Evolutionary conservation across 1,140 invertebrate genomes (phyloP), one percentile per base, ranked within the genome.

Genomic region (Halictus rubicundus): DNA sequence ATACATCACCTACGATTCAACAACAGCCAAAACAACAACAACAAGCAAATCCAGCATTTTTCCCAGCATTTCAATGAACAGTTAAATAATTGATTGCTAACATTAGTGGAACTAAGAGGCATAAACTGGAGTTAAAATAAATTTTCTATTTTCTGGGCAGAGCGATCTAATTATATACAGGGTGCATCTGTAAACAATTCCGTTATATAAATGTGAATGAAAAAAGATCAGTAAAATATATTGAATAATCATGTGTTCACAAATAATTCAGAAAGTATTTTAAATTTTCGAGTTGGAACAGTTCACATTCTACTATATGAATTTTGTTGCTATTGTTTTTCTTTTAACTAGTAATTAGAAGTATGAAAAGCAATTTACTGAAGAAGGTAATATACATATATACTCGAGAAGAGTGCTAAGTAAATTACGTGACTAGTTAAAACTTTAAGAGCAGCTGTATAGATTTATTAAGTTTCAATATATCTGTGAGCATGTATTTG

Each of bases 1-100:
- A 90, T 23, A 71, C 87, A 65, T 83, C 85, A 46, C 78, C 91
- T 61, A 80, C 87, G 70, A 75, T 88, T 72, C 90, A 90, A 78
- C 68, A 84, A 27, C 81, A 83, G 61, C 77, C 81, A 16, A 88
- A 87, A 46, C 87, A 87, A 59, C 88, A 85, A 59, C 88, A 88
- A 42, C 88, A 87, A 73, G 68, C 85, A 72, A 92, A 89, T 80
- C 83, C 88, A 87, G 86, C 89, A 84, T 92, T 93, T 82, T 93
- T 92, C 68, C 89, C 92, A 39, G 90, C 90, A 84, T 92, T 93
- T 89, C 93, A 94, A 94, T 94, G 93, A 94, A 87, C 85, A 89
- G 85, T 83, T 89, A 37, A 68, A 42, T 39, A 49, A 81, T 23
- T 70, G 52, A 64, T 65, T 25, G 49, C 25, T 72, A 37, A 64